Evolutionary conservation across 2,888 invertebrate species (phyloP), one percentile per base, ranked within the genome.

Genomic region (Drosophila anomalata): DNA sequence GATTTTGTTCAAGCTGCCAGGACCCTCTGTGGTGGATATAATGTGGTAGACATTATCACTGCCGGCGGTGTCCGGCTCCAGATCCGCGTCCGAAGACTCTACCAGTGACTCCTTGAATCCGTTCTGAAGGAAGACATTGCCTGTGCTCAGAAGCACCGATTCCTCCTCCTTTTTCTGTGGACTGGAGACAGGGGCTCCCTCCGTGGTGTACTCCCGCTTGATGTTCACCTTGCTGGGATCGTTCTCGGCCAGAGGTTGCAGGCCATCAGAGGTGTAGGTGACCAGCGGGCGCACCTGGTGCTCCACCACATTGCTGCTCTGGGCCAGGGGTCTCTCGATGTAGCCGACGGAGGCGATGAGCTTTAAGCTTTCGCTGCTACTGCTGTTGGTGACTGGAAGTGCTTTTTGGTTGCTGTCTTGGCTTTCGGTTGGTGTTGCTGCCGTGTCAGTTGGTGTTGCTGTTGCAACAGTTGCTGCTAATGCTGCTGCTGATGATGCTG

Each of bases 211-310:
- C 26, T 90, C 90, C 14, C 90, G 66, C 51, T 90, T 90, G 29
- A 90, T 90, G 71, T 90, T 89, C 33, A 90, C 79, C 65, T 90
- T 90, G 68, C 76, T 88, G 36, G 90, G 87, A 80, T 90, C 90
- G 54, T 77, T 77, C 29, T 74, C 81, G 22, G 74, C 78, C 59
- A 77, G 63, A 9, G 81, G 75, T 50, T 79, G 77, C 42, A 89
- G 53, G 3, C 76, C 80, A 24, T 82, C 82, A 1, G 77, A 50
- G 11, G 68, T 74, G 61, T 82, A 80, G 61, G 66, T 77, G 22
- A 77, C 68, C 44, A 87, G 46, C 2, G 77, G 81, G 39, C 77
- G 68, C 22, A 17, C 53, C n/a, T 54, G 52, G 11, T 71, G 69
- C 20, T 55, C 67, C 29, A 36, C 47, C 4, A 48, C 8, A 39